phyloP scores from a whole-genome alignment of 2,888 invertebrate species.

The Chalcis sispes region DNA sequence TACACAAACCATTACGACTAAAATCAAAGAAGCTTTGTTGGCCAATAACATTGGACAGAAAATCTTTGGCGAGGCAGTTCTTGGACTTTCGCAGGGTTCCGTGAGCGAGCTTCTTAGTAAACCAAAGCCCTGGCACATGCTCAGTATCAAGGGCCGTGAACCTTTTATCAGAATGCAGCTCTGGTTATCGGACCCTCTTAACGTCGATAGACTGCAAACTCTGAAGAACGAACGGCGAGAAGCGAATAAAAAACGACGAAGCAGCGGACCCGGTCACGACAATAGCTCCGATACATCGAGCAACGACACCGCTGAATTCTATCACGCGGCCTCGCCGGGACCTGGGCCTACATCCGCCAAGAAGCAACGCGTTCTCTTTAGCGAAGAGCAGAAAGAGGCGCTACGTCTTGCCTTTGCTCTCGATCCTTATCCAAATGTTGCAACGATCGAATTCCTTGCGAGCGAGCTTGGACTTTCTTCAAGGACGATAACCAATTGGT shows the following conservation, averaged over 20 bases:
- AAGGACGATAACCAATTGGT: slow-evolving; percentile 99
- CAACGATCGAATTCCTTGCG: slow-evolving; percentile 96
- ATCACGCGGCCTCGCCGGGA: slow-evolving; percentile 87
- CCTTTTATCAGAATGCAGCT: slow-evolving; percentile 97
- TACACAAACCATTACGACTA: slow-evolving; percentile 96
- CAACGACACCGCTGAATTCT: slow-evolving; percentile 92
- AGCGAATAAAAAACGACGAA: slow-evolving; percentile 92
- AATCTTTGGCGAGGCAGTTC: slow-evolving; percentile 97
- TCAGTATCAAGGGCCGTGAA: slow-evolving; percentile 97
- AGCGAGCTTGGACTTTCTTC: slow-evolving; percentile 93
- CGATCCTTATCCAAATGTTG: slow-evolving; percentile 98
- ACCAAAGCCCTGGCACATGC: slow-evolving; percentile 99
- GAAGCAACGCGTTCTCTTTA: slow-evolving; percentile 96
- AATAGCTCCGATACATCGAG: slow-evolving; percentile 93
- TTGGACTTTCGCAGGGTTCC: slow-evolving; percentile 97
- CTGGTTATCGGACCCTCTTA: slow-evolving; percentile 97
- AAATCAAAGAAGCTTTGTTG: slow-evolving; percentile 96
- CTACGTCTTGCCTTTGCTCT: slow-evolving; percentile 94
- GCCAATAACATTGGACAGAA: slow-evolving; percentile 99
- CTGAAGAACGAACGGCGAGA: slow-evolving; percentile 93
- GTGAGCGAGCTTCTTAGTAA: slow-evolving; percentile 98
- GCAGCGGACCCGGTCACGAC: slow-evolving; percentile 89
- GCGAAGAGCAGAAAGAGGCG: slow-evolving; percentile 98
- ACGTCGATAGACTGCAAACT: slow-evolving; percentile 94
- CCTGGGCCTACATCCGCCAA: slow-evolving; percentile 91